Base-by-base conservation (phyloP, 2,113 vertebrate species). In the Hipposideros armiger region DNA sequence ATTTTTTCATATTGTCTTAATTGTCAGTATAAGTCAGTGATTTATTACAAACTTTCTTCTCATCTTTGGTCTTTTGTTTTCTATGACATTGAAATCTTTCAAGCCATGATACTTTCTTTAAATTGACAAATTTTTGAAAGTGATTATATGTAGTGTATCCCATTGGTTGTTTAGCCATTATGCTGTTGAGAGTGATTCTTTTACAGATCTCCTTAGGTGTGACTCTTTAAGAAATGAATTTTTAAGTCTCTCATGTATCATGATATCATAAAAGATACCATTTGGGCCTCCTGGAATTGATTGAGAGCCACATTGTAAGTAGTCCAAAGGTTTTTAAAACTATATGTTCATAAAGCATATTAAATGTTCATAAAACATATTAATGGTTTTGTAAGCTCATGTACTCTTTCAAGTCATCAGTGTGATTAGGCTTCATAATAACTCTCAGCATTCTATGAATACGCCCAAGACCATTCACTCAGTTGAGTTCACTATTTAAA, bases 261-360 rank as follows among this genome's bases (percentile, higher is more conserved):
- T 84, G 89, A 36, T 90, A 84, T 96, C 11, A 82, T 52, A 96
- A 45, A 69, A 87, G 56, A 20, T 70, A 85, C 42, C 66, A 82
- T 54, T 94, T 88, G 16, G 52, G 36, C 56, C 50, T 83, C 62
- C 24, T 56, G 32, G 10, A 95, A 32, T 92, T 89, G 24, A 86
- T 72, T 67, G 54, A 89, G 83, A 93, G 10, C 66, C 30, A 32
- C 32, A 36, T 15, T 96, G 14, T 87, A 91, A 91, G 81, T 82
- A 80, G 66, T 67, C 42, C 77, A 88, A 80, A 95, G 30, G 50
- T 66, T 97, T 95, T 91, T 81, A 88, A 87, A 94, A 50, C 24
- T 56, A 20, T 87, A 36, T 84, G 64, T 83, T 96, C 69, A 62
- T 69, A 62, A 94, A 85, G 36, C 47, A 66, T 90, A 47, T 58